A percentile compares a stretch with the other conserved stretches of the same genome.
Conservation (phyloP, 30 jellyfish, hydroid and myxozoan genomes). For the Aurelia aurita region DNA sequence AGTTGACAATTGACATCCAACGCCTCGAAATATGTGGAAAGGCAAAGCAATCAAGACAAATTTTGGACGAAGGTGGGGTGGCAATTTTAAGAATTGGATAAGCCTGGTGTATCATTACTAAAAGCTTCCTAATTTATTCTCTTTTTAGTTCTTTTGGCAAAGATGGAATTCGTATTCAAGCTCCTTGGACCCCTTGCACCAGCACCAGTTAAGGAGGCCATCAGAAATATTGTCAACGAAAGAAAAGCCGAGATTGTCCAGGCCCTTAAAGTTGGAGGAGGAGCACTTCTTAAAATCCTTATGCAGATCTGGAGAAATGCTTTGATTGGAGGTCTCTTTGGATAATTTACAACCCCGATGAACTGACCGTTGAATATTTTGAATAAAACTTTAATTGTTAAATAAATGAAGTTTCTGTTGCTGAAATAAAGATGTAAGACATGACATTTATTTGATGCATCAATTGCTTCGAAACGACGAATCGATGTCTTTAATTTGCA, state of each 20-base stretch:
- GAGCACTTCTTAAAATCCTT: constrained; percentile 33
- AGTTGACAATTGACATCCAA: no score
- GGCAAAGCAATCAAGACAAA: no score
- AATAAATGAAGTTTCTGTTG: no score
- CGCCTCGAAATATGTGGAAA: no score
- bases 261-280: constrained; percentile 48
- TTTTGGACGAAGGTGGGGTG: no score
- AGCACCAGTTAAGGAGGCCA: constrained; percentile 41
- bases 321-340: constrained; percentile 57
- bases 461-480: no score
- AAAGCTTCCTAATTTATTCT: not conserved
- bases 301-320: constrained; percentile 65
- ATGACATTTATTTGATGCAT: no score
- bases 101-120: no score
- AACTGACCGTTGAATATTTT: not conserved
- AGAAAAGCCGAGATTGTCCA: constrained; percentile 57
- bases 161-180: constrained; percentile 64
- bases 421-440: no score
- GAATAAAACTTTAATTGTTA: no score
- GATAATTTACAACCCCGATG: not conserved
- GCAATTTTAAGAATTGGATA: no score
- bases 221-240: constrained; percentile 59
- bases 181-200: constrained; percentile 70
- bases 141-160: constrained; percentile 42
- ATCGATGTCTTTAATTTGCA: not conserved